Evolutionary conservation across 2,113 vertebrate genomes (phyloP), one percentile per base, ranked within the genome.

Genomic region (Falcunculus frontatus): DNA sequence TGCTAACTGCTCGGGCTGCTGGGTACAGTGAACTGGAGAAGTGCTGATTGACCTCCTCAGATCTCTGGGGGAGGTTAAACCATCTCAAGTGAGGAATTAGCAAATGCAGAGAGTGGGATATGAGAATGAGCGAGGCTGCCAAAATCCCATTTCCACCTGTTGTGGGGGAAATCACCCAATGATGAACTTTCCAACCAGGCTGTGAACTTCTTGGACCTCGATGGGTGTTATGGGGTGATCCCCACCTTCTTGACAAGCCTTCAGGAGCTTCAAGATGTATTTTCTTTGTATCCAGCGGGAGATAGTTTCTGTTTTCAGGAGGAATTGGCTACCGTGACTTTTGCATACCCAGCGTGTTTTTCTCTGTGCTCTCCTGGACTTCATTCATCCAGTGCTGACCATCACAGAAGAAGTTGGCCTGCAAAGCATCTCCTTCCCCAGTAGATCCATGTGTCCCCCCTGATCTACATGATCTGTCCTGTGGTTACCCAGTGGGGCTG

Each of bases 381-480:
- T 76, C 23, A 26, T 73, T 93, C 29, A 57, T 77, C 39, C 32
- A 26, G 0, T 70, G 23, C 15, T 46, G 55, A 27, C 9, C n/a
- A 78, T 12, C 42, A 91, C 20, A 2, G 4, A 30, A 72, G 33
- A 65, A 81, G 7, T 10, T 2, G 4, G 5, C 35, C 55, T 68
- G 35, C 5, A 52, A 35, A 91, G 16, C 35, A 29, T 27, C 41
- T 77, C 21, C 53, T 84, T 81, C 47, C 18, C 32, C 25, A 11
- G 3, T 0, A 3, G 26, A 67, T 52, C 26, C 13, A 1, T 27
- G 17, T 72, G 32, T n/a, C 13, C 13, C 4, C n/a, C 37, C 4
- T 14, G 5, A 9, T 11, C 10, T 41, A 12, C 3, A 0, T 23
- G 16, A 73, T 23, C 20, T 59, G 13, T 59, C 41, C 32, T 44